Conservation (phyloP, 2,888 invertebrate genomes). For the Priocnemis perturbator region DNA sequence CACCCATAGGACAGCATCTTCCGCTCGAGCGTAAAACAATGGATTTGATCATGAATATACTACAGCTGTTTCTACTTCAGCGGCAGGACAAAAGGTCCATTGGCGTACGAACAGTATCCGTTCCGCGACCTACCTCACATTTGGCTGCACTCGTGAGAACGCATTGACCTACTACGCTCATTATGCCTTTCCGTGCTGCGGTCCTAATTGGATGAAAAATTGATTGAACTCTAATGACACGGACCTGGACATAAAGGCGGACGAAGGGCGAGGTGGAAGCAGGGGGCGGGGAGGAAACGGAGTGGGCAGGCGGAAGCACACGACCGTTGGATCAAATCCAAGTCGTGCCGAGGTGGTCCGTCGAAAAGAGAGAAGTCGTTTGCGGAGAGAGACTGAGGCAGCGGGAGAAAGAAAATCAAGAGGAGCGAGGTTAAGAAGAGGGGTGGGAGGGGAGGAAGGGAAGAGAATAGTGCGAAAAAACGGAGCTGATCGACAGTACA, state of each 20-base stretch:
- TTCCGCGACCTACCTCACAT: conserved; percentile 25
- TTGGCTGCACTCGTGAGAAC: conserved; percentile 26
- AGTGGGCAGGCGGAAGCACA: conserved; percentile 10
- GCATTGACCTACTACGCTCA: conserved; percentile 44
- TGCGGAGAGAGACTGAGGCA: conserved; percentile 11
- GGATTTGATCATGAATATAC: not conserved
- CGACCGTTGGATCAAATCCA: conserved; percentile 46
- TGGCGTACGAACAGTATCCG: conserved; percentile 16
- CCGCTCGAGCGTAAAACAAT: not conserved
- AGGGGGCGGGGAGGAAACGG: conserved; percentile 3
- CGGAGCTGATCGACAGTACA: conserved; percentile 52
- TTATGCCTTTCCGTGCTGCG: conserved; percentile 31
- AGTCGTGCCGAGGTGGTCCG: conserved; percentile 18
- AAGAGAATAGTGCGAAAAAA: conserved; percentile 42
- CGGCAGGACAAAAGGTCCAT: conserved; percentile 5
- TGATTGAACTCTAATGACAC: conserved; percentile 49
- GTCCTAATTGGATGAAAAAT: conserved; percentile 54
- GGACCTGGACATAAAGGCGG: conserved; percentile 11
- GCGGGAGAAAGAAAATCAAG: conserved; percentile 11
- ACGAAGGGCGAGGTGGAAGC: not conserved
- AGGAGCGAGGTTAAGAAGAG: conserved; percentile 16
- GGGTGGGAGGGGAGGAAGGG: not conserved
- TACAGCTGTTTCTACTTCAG: conserved; percentile 7
- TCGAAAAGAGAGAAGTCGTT: conserved; percentile 9
- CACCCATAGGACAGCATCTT: not conserved